phyloP scores from a whole-genome alignment of 2,797 vertebrate species.

The Acipenser ruthenus region DNA sequence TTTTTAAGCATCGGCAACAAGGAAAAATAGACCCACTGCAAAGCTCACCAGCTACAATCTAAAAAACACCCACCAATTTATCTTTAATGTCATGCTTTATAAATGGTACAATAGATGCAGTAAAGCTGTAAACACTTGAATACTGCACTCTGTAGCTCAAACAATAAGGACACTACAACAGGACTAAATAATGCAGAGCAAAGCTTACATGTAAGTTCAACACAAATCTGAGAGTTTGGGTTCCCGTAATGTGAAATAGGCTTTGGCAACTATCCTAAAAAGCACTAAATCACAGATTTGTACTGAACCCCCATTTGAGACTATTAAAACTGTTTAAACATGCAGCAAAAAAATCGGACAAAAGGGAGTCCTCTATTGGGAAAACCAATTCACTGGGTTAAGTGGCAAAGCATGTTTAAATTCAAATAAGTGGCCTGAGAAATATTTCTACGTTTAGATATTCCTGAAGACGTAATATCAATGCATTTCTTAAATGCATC shows the following conservation, averaged over 20 bases:
- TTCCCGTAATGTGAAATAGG: background rate
- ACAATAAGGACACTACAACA: background rate
- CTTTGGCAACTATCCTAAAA: background rate
- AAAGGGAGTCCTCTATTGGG: background rate
- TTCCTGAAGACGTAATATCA: background rate
- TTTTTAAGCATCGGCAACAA: no score
- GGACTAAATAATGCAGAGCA: background rate
- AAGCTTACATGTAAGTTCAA: background rate
- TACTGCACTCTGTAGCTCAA: background rate
- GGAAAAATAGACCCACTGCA: background rate
- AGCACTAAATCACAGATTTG: constrained; percentile 7
- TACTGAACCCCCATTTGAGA: background rate
- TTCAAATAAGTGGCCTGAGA: constrained; percentile 25
- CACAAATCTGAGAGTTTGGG: constrained; percentile 11
- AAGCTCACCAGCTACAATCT: constrained; percentile 20
- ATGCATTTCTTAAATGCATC: background rate
- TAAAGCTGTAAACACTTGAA: constrained; percentile 6
- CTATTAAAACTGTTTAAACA: constrained; percentile 6
- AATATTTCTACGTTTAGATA: no score
- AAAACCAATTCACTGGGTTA: constrained; percentile 57
- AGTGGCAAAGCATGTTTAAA: constrained; percentile 56
- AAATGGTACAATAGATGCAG: background rate
- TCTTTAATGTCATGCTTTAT: constrained; percentile 4
- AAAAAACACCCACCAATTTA: background rate
- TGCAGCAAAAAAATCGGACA: constrained; percentile 13